These are phyloP conservation scores for Picathartes gymnocephalus DNA, from an alignment of 2,113 vertebrate genomes.

Conservation along the genomic window DNA sequence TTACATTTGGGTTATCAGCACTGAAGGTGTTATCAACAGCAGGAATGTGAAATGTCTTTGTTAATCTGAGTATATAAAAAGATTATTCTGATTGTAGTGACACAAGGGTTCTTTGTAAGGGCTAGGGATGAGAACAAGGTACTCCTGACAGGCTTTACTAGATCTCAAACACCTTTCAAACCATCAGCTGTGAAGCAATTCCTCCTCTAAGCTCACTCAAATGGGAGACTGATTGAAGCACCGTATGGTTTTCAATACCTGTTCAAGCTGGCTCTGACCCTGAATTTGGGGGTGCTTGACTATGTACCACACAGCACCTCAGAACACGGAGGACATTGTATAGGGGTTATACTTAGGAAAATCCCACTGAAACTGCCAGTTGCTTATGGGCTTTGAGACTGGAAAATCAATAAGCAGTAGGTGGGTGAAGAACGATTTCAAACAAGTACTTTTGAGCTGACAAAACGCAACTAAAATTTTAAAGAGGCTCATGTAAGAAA, in stretches of 20 bases:
- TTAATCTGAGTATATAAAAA: background rate
- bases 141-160: background rate
- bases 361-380: background rate
- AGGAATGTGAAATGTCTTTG: background rate
- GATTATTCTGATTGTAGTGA: background rate
- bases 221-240: background rate
- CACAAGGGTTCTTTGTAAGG: background rate
- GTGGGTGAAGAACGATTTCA: background rate
- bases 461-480: background rate
- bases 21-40: background rate
- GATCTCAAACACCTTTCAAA: background rate
- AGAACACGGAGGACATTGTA: background rate
- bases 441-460: background rate
- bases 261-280: background rate
- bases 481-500: background rate
- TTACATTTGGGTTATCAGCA: background rate
- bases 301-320: background rate
- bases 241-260: rapidly evolving
- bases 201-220: background rate
- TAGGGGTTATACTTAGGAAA: background rate
- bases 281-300: background rate
- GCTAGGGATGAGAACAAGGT: background rate
- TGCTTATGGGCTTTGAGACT: background rate
- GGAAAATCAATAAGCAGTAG: background rate
- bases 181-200: background rate